Percentiles rank a stretch among this genome's conserved stretches.
phyloP scores from a whole-genome alignment of 2,888 invertebrate species.

The Agrotis clavis region DNA sequence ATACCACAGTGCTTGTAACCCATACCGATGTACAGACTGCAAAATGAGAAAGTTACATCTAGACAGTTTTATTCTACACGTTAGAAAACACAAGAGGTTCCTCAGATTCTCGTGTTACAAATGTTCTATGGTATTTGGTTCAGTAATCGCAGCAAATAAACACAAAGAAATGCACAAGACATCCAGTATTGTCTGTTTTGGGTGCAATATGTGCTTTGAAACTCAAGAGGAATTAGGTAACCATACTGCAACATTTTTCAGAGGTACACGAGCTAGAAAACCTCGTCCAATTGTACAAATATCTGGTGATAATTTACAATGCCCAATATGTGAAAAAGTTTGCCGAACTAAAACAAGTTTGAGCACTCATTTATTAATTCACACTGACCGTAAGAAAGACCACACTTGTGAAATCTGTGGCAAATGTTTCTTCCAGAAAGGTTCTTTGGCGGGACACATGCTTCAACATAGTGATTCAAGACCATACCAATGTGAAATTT shows the following conservation, averaged over 20 bases:
- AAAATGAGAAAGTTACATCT: slow-evolving; percentile 76
- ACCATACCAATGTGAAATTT: slow-evolving; percentile 82
- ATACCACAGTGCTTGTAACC: slow-evolving; percentile 91
- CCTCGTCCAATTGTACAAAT: slow-evolving; percentile 76
- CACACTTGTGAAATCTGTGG: slow-evolving; percentile 78
- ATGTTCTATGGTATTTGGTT: slow-evolving; percentile 74
- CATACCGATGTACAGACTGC: slow-evolving; percentile 93
- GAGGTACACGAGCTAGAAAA: slow-evolving; percentile 72
- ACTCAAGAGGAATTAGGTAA: slow-evolving; percentile 70
- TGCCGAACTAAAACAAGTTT: slow-evolving; percentile 76
- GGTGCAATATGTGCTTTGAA: slow-evolving; percentile 77
- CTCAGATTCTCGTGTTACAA: slow-evolving; percentile 87
- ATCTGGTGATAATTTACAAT: slow-evolving; percentile 71
- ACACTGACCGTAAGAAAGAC: slow-evolving; percentile 84
- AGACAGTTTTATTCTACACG: slow-evolving; percentile 85
- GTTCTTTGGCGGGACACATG: slow-evolving; percentile 75
- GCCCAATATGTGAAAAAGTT: slow-evolving; percentile 78
- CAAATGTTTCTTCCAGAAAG: slow-evolving; percentile 77
- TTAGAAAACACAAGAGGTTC: slow-evolving; percentile 91
- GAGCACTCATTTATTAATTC: slow-evolving; percentile 90
- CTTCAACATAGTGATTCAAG: slow-evolving; percentile 76
- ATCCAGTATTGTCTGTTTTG: slow-evolving; percentile 73
- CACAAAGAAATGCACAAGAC: slow-evolving; percentile 71
- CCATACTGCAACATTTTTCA: slow-evolving; percentile 73
- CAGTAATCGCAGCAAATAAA: slow-evolving; percentile 59